Conservation (phyloP, 2,797 vertebrate species). For the Cichlasoma orientale region DNA sequence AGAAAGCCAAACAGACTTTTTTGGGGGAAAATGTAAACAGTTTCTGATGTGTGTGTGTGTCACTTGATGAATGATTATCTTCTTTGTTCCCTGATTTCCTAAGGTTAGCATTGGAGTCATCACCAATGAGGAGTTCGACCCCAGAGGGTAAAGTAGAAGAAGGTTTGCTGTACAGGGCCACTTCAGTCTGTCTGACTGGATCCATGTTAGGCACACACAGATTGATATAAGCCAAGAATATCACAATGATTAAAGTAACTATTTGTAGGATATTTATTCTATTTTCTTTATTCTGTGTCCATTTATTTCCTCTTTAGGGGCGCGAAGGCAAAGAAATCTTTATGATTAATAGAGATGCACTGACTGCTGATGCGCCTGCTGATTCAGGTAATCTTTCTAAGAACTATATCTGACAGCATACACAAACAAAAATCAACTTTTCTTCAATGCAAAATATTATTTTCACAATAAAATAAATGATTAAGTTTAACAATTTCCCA, state of each 20-base stretch:
- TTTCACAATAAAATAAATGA: not conserved
- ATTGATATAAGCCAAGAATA: no score
- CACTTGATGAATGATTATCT: not conserved
- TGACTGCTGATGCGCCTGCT: not conserved
- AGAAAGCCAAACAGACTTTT: no score
- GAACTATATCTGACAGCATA: not conserved
- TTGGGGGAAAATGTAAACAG: not conserved
- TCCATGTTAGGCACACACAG: no score
- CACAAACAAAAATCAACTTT: not conserved
- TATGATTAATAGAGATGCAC: not conserved
- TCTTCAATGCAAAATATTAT: not conserved
- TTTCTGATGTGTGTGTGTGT: not conserved
- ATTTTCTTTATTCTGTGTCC: not conserved
- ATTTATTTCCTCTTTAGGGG: no score
- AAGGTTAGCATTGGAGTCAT: not conserved
- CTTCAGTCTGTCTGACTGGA: no score
- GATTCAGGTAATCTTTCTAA: not conserved
- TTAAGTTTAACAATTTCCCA: not conserved
- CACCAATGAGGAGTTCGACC: not conserved
- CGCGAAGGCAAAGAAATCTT: no score
- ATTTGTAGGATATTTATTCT: not conserved
- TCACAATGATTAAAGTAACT: no score
- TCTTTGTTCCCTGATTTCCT: not conserved
- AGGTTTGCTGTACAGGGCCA: no score
- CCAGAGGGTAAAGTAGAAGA: not conserved